Percentiles rank a stretch among this genome's conserved stretches.
These are phyloP conservation scores for Phalloptychus januarius DNA, from an alignment of 2,797 vertebrate species.

Conservation along the genomic window DNA sequence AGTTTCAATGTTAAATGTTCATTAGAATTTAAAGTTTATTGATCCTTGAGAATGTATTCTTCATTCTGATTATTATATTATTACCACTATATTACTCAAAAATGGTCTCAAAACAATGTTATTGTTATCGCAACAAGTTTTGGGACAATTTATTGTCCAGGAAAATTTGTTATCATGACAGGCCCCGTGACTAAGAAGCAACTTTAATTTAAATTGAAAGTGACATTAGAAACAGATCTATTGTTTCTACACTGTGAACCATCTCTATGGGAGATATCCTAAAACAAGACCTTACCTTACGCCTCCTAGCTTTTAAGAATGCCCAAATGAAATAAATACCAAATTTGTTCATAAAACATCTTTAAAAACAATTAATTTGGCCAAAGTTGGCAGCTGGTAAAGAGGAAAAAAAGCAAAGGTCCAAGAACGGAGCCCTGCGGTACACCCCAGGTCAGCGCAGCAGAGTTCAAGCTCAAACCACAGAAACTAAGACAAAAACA, in stretches of 20 bases:
- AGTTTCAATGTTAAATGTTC: no score
- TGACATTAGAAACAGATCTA: neutral
- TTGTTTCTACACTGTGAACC: neutral
- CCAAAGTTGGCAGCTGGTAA: neutral
- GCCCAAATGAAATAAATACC: neutral
- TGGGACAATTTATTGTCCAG: no score
- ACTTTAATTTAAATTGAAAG: neutral
- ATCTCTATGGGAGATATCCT: neutral
- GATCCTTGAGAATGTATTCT: no score
- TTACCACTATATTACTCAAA: no score
- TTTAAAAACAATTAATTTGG: neutral
- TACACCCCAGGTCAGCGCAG: neutral
- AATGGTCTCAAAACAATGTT: no score
- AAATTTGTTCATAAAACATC: neutral
- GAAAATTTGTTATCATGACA: no score
- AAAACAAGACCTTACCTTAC: no score
- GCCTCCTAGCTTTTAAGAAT: neutral
- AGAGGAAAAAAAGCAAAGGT: neutral
- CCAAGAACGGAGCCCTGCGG: no score
- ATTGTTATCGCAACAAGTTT: no score
- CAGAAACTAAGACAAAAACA: neutral
- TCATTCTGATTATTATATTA: no score
- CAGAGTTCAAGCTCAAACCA: neutral
- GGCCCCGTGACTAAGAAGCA: neutral
- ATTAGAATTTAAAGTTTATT: no score